Conservation (phyloP, 2,888 invertebrate species). For the Cantharis rufa region DNA sequence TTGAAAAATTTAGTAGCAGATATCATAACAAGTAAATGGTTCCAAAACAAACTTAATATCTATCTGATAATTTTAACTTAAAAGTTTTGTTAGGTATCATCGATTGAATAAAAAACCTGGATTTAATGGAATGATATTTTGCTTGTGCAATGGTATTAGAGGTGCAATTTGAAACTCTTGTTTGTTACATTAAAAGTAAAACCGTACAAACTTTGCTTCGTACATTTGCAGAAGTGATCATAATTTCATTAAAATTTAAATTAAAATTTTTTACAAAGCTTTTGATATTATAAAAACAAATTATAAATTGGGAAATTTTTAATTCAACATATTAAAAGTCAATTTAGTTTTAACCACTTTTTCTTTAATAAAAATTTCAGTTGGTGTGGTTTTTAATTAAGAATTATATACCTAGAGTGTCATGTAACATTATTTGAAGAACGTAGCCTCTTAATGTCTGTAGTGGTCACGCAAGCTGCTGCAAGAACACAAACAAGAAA, state of each 20-base stretch:
- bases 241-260: background rate
- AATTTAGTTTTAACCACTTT: background rate
- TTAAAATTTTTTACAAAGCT: background rate
- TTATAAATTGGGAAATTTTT: background rate
- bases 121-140: background rate
- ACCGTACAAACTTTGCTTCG: background rate
- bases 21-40: too few relatives aligned
- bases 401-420: constrained; percentile 23
- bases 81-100: background rate
- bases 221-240: background rate
- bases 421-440: constrained; percentile 27
- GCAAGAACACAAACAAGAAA: constrained; percentile 32
- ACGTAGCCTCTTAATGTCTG: constrained; percentile 28
- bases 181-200: background rate
- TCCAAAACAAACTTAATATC: background rate
- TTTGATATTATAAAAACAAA: background rate
- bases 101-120: background rate
- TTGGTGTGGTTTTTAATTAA: constrained; percentile 26
- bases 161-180: background rate
- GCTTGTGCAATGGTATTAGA: background rate
- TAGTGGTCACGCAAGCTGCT: constrained; percentile 31
- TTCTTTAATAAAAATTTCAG: constrained; percentile 1
- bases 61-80: background rate
- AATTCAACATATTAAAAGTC: background rate
- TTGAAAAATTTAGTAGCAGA: too few relatives aligned